Conservation (phyloP, 1,140 invertebrate species). For the Maniola jurtina region DNA sequence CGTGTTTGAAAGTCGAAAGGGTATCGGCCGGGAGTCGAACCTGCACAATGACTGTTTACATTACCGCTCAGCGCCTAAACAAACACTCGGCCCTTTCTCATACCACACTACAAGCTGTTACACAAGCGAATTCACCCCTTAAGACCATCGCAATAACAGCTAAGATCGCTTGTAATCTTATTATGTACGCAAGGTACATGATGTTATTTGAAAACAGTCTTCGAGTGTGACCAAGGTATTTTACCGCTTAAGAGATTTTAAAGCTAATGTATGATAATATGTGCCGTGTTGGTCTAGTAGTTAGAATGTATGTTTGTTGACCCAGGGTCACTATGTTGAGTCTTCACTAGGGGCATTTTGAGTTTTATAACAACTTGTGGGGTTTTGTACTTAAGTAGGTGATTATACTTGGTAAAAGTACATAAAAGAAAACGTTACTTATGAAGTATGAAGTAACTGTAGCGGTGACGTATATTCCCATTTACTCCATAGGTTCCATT, state of each 20-base stretch:
- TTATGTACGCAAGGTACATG: neutral
- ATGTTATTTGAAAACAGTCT: slow-evolving; percentile 9
- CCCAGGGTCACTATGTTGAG: neutral
- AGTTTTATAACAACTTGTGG: no score
- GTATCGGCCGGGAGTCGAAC: slow-evolving; percentile 47
- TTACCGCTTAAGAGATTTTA: slow-evolving; percentile 18
- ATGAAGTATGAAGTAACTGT: no score
- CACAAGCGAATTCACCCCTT: slow-evolving; percentile 21
- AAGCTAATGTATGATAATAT: slow-evolving; percentile 5
- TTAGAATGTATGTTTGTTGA: neutral
- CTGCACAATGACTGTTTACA: slow-evolving; percentile 42
- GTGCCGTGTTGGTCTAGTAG: neutral
- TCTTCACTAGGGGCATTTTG: neutral
- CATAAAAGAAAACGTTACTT: no score
- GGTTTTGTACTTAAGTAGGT: no score
- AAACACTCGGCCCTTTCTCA: slow-evolving; percentile 43
- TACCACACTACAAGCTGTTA: neutral
- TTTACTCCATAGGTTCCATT: no score
- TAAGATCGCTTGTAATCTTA: slow-evolving; percentile 12
- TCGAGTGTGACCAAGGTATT: slow-evolving; percentile 13
- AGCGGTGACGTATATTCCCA: no score
- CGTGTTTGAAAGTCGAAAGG: slow-evolving; percentile 16
- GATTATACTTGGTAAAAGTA: no score
- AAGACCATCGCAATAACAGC: slow-evolving; percentile 12
- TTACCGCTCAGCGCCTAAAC: slow-evolving; percentile 42